A percentile compares a stretch with the other conserved stretches of the same genome.
Conservation (phyloP, 2,888 invertebrate genomes). For the Coelopa pilipes region DNA sequence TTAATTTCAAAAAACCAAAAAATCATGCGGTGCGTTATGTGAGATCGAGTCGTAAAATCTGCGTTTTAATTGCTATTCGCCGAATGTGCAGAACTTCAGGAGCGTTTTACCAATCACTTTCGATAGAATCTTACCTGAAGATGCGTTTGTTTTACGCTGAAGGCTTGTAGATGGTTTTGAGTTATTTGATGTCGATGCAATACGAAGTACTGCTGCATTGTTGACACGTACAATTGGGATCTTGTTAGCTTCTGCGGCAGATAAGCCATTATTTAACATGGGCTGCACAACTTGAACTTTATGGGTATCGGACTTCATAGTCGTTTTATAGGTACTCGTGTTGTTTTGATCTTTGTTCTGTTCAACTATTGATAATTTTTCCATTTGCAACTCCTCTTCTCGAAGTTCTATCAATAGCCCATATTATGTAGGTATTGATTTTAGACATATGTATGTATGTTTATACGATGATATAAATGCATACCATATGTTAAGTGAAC, state of each 20-base stretch:
- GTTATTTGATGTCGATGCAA: slow-evolving; percentile 40
- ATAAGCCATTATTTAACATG: slow-evolving; percentile 47
- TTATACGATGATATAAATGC: slow-evolving; percentile 6
- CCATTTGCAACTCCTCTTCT: slow-evolving; percentile 61
- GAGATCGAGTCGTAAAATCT: background rate
- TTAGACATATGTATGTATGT: slow-evolving; percentile 16
- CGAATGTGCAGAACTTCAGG: background rate
- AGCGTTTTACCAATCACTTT: slow-evolving; percentile 10
- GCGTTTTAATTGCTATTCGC: background rate
- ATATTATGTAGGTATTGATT: slow-evolving; percentile 26
- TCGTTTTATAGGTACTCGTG: too few relatives aligned
- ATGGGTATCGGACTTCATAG: slow-evolving; percentile 1
- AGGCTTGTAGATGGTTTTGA: slow-evolving; percentile 29
- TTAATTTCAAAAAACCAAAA: background rate
- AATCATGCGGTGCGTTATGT: slow-evolving; percentile 28
- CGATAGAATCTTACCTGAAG: slow-evolving; percentile 27
- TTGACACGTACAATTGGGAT: slow-evolving; percentile 45
- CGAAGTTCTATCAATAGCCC: slow-evolving; percentile 54
- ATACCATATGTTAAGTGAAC: slow-evolving; percentile 49
- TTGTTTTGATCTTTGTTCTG: slow-evolving; percentile 39
- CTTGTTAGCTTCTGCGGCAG: slow-evolving; percentile 40
- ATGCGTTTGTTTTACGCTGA: background rate
- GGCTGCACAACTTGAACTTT: slow-evolving; percentile 50
- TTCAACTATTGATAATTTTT: slow-evolving; percentile 55
- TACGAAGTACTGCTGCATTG: slow-evolving; percentile 44